phyloP scores from a whole-genome alignment of 2,113 vertebrate species.

The Brienomyrus brachyistius region DNA sequence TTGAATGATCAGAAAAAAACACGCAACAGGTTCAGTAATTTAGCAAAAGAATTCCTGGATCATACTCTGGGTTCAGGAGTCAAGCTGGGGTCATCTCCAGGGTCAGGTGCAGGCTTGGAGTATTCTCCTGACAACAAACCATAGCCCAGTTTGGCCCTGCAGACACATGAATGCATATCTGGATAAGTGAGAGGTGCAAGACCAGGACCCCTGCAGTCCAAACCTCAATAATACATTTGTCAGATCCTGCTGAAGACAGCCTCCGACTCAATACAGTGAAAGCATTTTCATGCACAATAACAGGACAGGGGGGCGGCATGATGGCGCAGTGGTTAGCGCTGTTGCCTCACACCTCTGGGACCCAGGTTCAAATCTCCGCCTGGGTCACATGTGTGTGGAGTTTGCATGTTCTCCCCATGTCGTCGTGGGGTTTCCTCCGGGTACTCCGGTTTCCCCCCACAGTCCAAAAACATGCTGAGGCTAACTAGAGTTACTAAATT shows the following conservation, averaged over 20 bases:
- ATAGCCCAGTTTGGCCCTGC: slow-evolving; percentile 89
- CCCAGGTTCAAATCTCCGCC: no score
- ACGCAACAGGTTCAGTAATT: neutral
- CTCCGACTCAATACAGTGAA: neutral
- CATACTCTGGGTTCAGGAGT: slow-evolving; percentile 77
- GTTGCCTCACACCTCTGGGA: no score
- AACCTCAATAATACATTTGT: neutral
- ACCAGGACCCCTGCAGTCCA: neutral
- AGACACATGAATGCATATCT: slow-evolving; percentile 13
- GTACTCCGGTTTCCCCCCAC: no score
- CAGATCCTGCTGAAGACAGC: neutral
- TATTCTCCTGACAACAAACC: slow-evolving; percentile 92
- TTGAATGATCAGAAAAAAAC: neutral
- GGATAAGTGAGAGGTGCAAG: neutral
- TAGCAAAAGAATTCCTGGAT: neutral
- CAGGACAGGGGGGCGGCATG: no score
- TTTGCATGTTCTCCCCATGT: no score
- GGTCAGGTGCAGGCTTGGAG: slow-evolving; percentile 76
- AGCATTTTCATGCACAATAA: neutral
- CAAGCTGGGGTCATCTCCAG: slow-evolving; percentile 68
- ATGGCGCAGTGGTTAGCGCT: no score
- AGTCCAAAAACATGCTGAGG: no score
- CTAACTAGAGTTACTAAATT: no score
- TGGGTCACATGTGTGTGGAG: no score
- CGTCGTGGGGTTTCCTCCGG: no score